Evolutionary conservation across 2,888 invertebrate genomes (phyloP).

Genomic region (Erebia ligea): DNA sequence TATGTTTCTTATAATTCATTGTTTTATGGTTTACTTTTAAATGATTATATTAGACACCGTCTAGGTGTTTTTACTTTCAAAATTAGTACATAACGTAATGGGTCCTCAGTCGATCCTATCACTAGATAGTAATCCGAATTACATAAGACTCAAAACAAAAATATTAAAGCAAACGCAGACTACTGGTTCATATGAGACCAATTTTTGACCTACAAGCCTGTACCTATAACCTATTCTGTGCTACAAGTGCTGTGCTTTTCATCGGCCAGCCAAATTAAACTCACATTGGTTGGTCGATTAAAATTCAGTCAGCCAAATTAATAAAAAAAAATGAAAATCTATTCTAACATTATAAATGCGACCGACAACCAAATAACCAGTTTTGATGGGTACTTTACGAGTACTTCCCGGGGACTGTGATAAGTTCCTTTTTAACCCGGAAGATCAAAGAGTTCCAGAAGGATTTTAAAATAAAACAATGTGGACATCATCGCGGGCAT

Average conservation of each 20-base stretch:
- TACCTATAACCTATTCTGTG: too few species aligned
- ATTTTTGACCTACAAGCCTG: not conserved
- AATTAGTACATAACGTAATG: constrained; percentile 27
- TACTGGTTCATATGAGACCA: not conserved
- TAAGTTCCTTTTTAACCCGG: too few species aligned
- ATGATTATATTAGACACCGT: not conserved
- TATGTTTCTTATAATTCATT: not conserved
- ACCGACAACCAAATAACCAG: too few species aligned
- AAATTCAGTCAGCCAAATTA: too few species aligned
- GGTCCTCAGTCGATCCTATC: constrained; percentile 43
- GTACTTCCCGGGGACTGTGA: too few species aligned
- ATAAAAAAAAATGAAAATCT: too few species aligned
- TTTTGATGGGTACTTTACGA: too few species aligned
- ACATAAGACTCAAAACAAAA: constrained; percentile 15
- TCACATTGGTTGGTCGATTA: too few species aligned
- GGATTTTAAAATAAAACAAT: not conserved
- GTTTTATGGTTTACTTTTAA: constrained; percentile 6
- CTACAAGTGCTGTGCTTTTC: too few species aligned
- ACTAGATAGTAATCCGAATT: constrained; percentile 36
- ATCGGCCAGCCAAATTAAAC: too few species aligned
- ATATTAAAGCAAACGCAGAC: constrained; percentile 1
- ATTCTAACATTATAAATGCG: too few species aligned
- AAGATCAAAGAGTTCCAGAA: too few species aligned
- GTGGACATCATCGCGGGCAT: not conserved
- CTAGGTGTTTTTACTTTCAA: constrained; percentile 27